Base-by-base conservation (phyloP, 2,888 invertebrate genomes). In the Spodoptera picta region DNA sequence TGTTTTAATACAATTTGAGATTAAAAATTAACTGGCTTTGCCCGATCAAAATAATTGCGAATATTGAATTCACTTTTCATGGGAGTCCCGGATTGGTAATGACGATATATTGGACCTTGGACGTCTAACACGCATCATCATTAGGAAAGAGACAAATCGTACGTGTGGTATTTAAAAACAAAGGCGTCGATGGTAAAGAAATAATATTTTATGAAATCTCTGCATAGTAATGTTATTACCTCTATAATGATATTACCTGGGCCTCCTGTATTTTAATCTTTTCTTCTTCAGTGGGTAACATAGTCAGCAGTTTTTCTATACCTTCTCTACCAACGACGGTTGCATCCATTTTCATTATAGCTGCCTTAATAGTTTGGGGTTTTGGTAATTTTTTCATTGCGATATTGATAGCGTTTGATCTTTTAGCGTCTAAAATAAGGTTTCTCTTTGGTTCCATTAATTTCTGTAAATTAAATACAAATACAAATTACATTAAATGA, bases 361-460 rank as follows among this genome's bases (percentile, higher is more conserved):
- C 99, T n/a, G 99, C 98, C 89, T 99, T 99, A 73, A 99, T 99
- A 7, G 99, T 98, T 74, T 99, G 96, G 0, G 99, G 98, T 0
- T 99, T 99, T 2, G 99, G 99, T 73, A 99, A 95, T 89, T 99
- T 99, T 24, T 99, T 99, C 97, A 99, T 98, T 14, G 99, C 99
- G 82, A 99, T 99, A 90, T 99, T 99, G 80, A 99, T 99, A 47
- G 99, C 99, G 90, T 99, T 99, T 7, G 99, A 99, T 74, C 99
- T 96, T 90, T 99, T 99, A 50, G 99, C 97, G 90, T 99, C 99
- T 90, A 99, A 94, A 46, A 99, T 99, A 60, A 99, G 78, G 80
- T 93, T 93, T 80, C 90, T 89, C 86, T 94, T 94, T 85, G 94
- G 94, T 83, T 94, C 94, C 88, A 91, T 89, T 77, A 94, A 73